Base-by-base conservation (phyloP, 2,113 vertebrate species). In the Toxostoma redivivum region DNA sequence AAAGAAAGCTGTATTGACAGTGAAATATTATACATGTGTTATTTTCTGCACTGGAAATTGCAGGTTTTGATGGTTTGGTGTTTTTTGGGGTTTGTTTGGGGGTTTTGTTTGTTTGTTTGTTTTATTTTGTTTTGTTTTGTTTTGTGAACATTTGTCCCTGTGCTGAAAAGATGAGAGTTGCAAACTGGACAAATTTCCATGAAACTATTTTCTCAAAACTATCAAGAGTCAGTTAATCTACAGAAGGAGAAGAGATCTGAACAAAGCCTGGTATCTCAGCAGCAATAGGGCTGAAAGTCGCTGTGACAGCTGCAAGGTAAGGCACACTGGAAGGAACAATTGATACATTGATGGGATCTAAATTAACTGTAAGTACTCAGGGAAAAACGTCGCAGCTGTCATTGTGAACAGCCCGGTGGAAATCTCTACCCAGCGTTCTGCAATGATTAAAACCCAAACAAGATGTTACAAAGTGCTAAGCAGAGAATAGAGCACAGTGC, bases 331-430 rank as follows among this genome's bases (percentile, higher is more conserved):
- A 94, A 94, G 67, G 84, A 95, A 92, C 92, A 91, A 96, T 94
- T 97, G 94, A 79, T 94, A 92, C 93, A 82, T 74, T 95, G 96
- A 95, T 96, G 93, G 93, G 88, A 91, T 96, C 93, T 96, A 96
- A 97, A 97, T 95, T 95, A 97, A 94, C 87, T 94, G 85, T 73
- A 96, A 97, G 88, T 92, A 94, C 79, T 94, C 56, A 3, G 37
- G 71, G 77, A 85, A 76, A 90, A 92, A 74, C 0, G 19, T 95
- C 93, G 61, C 7, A 0, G 70, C 82, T 94, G 81, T 90, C 86
- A 94, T 78, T 90, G 93, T 91, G 92, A 94, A 62, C 74, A 90
- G 64, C 82, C 86, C 5, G 3, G 38, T 76, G 80, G 73, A 95
- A 91, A 92, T 64, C 83, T 89, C 81, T 91, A 61, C 93, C 56